These are phyloP conservation scores for Drosophila parthenogenetica DNA, from an alignment of 2,888 invertebrate species.

Conservation along the genomic window DNA sequence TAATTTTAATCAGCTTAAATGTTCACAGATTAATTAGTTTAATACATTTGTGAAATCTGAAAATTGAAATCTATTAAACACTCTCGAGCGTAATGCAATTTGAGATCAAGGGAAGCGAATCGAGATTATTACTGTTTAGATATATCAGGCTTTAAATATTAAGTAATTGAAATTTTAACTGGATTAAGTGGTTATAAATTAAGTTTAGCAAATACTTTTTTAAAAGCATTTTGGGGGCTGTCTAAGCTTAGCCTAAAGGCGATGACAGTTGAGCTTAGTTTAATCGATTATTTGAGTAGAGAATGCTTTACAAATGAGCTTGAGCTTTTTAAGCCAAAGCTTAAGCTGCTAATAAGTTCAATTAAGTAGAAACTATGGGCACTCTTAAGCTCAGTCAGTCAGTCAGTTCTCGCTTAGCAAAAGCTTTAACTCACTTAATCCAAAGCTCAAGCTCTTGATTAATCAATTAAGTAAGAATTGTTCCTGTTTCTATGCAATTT, in stretches of 20 bases:
- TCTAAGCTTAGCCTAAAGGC: background rate
- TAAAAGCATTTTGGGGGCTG: background rate
- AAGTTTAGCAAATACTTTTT: background rate
- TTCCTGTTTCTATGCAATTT: no score
- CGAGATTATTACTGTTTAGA: constrained; percentile 3
- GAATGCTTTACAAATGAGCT: no score
- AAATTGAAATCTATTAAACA: constrained; percentile 19
- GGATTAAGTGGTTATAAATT: background rate
- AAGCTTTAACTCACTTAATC: background rate
- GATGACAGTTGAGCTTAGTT: background rate
- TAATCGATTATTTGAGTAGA: no score
- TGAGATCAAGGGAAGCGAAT: constrained; percentile 33
- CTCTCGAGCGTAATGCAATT: constrained; percentile 23
- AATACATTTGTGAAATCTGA: constrained; percentile 1
- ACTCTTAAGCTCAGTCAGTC: no score
- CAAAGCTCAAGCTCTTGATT: background rate
- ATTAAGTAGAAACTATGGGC: no score
- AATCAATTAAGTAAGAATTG: no score
- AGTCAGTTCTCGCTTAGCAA: no score
- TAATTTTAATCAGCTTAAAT: constrained; percentile 53
- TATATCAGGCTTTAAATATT: constrained; percentile 15
- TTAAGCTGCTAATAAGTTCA: no score
- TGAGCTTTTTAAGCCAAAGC: no score
- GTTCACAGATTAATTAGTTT: constrained; percentile 25
- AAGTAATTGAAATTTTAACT: constrained; percentile 13